Evolutionary conservation across 1,140 invertebrate species (phyloP).

Genomic region (Anadara kagoshimensis): DNA sequence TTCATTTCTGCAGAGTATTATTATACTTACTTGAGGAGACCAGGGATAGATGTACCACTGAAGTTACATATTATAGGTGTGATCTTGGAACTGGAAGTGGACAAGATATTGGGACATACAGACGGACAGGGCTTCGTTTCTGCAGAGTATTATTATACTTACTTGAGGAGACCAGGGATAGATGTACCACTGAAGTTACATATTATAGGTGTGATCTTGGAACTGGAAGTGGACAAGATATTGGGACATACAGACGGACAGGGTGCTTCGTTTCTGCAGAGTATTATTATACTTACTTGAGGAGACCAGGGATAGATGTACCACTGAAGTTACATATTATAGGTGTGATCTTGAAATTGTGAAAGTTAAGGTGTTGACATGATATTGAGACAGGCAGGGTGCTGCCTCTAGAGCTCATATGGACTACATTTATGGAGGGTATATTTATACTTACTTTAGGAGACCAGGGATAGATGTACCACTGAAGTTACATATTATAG

Average conservation of each 20-base stretch:
- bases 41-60: too few species aligned
- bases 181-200: constrained; percentile 70
- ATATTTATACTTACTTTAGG: constrained; percentile 58
- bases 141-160: constrained; percentile 22
- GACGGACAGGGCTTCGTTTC: too few species aligned
- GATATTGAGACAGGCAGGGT: too few species aligned
- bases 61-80: too few species aligned
- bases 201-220: constrained; percentile 65
- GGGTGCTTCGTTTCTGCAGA: neutral
- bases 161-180: constrained; percentile 69
- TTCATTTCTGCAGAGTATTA: too few species aligned
- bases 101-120: too few species aligned
- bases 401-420: neutral
- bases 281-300: constrained; percentile 57
- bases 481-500: constrained; percentile 68
- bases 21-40: too few species aligned
- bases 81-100: too few species aligned
- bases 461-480: constrained; percentile 69
- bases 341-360: too few species aligned
- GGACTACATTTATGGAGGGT: neutral
- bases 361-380: too few species aligned
- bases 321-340: constrained; percentile 70
- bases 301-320: constrained; percentile 65
- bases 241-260: too few species aligned
- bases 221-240: too few species aligned